Percentiles rank a stretch among this genome's conserved stretches.
phyloP scores from a whole-genome alignment of 2,113 vertebrate species.

The Heliornis fulica region DNA sequence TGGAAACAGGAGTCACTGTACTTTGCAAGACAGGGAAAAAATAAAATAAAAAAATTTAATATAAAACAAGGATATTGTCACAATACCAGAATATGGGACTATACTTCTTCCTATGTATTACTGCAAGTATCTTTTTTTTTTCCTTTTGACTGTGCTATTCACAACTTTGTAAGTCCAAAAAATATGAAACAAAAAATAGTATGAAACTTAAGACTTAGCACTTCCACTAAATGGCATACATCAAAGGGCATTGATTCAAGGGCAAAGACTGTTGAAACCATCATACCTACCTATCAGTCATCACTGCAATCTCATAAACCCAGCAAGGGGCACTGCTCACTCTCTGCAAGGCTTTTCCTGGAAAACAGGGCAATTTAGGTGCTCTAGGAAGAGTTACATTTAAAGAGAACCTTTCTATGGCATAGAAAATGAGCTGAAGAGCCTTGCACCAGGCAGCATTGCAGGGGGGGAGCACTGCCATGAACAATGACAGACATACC shows the following conservation, averaged over 20 bases:
- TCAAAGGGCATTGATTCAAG: constrained; percentile 70
- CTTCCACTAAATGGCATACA: constrained; percentile 81
- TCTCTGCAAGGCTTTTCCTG: constrained; percentile 50
- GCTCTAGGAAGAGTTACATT: constrained; percentile 17
- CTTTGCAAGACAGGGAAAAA: constrained; percentile 78
- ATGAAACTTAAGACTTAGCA: constrained; percentile 79
- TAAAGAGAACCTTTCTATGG: not conserved
- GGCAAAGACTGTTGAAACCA: constrained; percentile 63
- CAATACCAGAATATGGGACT: constrained; percentile 81
- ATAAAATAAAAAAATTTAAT: constrained; percentile 80
- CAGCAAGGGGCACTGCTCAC: not conserved
- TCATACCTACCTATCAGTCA: constrained; percentile 72
- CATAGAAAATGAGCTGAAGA: constrained; percentile 42
- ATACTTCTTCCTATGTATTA: constrained; percentile 74
- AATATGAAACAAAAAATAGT: constrained; percentile 71
- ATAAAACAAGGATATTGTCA: constrained; percentile 84
- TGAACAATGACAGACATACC: constrained; percentile 62
- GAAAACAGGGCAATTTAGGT: constrained; percentile 10
- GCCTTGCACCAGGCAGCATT: constrained; percentile 29
- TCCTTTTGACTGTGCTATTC: constrained; percentile 75
- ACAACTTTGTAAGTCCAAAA: constrained; percentile 75
- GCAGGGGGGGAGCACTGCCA: constrained; percentile 65
- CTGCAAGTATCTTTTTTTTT: constrained; percentile 65
- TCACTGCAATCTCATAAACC: constrained; percentile 57
- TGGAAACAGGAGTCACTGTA: constrained; percentile 81